Evolutionary conservation across 1,140 invertebrate genomes (phyloP).

Genomic region (Apis mellifera): Amel_HAv3.1 CM009933.2:2299001-2299500

Average conservation of each 20-base stretch:
- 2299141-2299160: slow-evolving; percentile 68
- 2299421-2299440: not conserved
- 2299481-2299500: too few species aligned
- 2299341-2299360: not conserved
- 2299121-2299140: slow-evolving; percentile 71
- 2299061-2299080: slow-evolving; percentile 52
- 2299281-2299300: not conserved
- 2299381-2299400: too few species aligned
- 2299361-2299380: not conserved
- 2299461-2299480: too few species aligned
- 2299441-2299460: too few species aligned
- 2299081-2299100: slow-evolving; percentile 66
- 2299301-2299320: not conserved
- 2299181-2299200: slow-evolving; percentile 60
- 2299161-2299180: slow-evolving; percentile 69
- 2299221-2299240: not conserved
- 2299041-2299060: slow-evolving; percentile 41
- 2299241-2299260: slow-evolving; percentile 34
- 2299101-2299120: slow-evolving; percentile 71
- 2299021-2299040: slow-evolving; percentile 52
- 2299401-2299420: not conserved
- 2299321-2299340: not conserved
- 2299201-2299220: not conserved
- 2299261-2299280: not conserved
- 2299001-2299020: slow-evolving; percentile 3